Conservation (phyloP, 2,888 invertebrate species). For the Diplolepis rosae region DNA sequence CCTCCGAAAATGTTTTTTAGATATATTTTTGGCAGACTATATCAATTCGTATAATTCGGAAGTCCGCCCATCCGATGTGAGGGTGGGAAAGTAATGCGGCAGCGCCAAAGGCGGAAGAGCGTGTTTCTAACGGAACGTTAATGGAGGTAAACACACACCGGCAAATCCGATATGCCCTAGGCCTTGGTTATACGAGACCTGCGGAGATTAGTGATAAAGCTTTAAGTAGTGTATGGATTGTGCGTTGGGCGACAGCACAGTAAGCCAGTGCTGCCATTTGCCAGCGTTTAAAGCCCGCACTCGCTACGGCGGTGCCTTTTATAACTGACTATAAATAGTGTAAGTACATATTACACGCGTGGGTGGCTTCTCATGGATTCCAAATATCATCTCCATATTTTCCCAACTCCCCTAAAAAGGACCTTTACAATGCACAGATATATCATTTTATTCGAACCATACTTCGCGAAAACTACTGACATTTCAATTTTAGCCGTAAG, state of each 20-base stretch:
- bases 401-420: slow-evolving; percentile 42
- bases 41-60: neutral
- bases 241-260: slow-evolving; percentile 62
- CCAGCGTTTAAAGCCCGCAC: slow-evolving; percentile 53
- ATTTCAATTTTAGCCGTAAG: too few species aligned
- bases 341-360: slow-evolving; percentile 43
- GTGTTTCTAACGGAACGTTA: slow-evolving; percentile 58
- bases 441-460: too few species aligned
- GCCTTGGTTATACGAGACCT: slow-evolving; percentile 36
- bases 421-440: slow-evolving; percentile 47
- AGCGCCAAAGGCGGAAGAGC: slow-evolving; percentile 55
- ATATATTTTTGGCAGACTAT: too few species aligned
- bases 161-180: slow-evolving; percentile 34
- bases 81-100: slow-evolving; percentile 34
- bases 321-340: slow-evolving; percentile 51
- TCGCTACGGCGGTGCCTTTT: slow-evolving; percentile 62
- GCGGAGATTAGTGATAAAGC: slow-evolving; percentile 63
- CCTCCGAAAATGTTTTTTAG: too few species aligned
- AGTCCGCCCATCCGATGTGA: neutral
- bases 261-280: slow-evolving; percentile 62
- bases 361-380: slow-evolving; percentile 48
- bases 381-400: slow-evolving; percentile 35
- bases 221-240: slow-evolving; percentile 52
- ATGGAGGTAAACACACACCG: slow-evolving; percentile 58
- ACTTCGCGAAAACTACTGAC: too few species aligned